Conservation (phyloP, 2,113 vertebrate genomes). For the Peucedramus taeniatus region DNA sequence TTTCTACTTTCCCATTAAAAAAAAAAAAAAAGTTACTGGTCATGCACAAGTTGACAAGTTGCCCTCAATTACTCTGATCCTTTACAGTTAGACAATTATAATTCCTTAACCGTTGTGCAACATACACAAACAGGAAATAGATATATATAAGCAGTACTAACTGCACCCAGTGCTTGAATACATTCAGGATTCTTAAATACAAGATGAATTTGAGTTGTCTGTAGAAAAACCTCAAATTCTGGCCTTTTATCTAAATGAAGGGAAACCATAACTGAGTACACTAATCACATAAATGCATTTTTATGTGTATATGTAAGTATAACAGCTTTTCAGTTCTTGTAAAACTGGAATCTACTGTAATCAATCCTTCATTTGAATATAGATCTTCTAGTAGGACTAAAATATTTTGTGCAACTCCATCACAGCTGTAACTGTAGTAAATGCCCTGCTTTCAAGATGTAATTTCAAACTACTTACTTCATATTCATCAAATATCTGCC, state of each 20-base stretch:
- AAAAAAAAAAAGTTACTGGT: not conserved
- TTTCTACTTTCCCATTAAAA: not conserved
- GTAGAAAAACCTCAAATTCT: not conserved
- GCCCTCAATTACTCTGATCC: not conserved
- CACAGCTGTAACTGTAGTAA: not conserved
- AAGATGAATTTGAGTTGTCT: not conserved
- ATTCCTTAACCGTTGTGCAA: not conserved
- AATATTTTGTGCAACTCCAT: not conserved
- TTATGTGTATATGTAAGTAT: not conserved
- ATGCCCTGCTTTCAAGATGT: not conserved
- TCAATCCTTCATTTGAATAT: not conserved
- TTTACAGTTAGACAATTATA: not conserved
- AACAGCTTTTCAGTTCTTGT: not conserved
- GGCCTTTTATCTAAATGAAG: not conserved
- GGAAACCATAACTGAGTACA: not conserved
- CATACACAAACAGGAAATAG: not conserved
- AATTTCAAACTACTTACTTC: constrained; percentile 80
- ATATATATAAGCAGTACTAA: not conserved
- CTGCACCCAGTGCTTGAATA: not conserved
- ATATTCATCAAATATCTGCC: constrained; percentile 99
- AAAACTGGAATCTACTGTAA: not conserved
- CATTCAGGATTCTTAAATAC: not conserved
- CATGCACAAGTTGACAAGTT: not conserved
- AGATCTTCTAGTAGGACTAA: not conserved
- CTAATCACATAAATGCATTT: not conserved